Conservation (phyloP, 2,113 vertebrate species). For the Echinops telfairi region DNA sequence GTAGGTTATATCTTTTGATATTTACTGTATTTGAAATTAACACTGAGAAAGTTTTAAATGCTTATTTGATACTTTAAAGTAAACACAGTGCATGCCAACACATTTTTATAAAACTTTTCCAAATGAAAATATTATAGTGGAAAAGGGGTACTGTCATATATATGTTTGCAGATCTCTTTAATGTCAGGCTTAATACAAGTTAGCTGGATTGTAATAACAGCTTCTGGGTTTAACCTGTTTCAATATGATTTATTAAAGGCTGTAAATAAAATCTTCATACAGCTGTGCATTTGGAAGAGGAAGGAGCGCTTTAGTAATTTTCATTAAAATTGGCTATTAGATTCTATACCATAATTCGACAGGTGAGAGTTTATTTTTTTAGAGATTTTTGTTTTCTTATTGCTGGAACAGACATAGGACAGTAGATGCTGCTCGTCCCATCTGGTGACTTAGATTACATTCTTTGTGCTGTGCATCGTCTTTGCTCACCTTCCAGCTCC, state of each 20-base stretch:
- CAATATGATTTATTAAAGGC: not conserved
- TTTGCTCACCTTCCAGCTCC: not conserved
- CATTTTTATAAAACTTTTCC: slow-evolving; percentile 11
- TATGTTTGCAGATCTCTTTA: slow-evolving; percentile 16
- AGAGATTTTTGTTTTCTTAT: not conserved
- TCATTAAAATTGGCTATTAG: not conserved
- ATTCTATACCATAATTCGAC: not conserved
- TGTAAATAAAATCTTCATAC: slow-evolving; percentile 1
- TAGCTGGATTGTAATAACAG: not conserved
- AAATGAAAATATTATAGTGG: not conserved
- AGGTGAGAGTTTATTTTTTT: not conserved
- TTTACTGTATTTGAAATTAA: slow-evolving; percentile 33
- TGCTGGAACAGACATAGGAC: not conserved
- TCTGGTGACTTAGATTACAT: not conserved
- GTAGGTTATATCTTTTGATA: not conserved
- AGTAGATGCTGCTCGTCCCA: not conserved
- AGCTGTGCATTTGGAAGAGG: not conserved
- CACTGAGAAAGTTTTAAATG: not conserved
- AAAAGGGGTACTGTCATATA: not conserved
- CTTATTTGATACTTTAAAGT: not conserved
- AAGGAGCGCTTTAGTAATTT: not conserved
- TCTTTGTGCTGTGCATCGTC: not conserved
- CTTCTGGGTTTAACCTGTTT: not conserved
- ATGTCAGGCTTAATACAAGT: not conserved
- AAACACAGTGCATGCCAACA: not conserved